Evolutionary conservation across 1,140 invertebrate genomes (phyloP), one percentile per base, ranked within the genome.

Genomic region (Eueides isabella): DNA sequence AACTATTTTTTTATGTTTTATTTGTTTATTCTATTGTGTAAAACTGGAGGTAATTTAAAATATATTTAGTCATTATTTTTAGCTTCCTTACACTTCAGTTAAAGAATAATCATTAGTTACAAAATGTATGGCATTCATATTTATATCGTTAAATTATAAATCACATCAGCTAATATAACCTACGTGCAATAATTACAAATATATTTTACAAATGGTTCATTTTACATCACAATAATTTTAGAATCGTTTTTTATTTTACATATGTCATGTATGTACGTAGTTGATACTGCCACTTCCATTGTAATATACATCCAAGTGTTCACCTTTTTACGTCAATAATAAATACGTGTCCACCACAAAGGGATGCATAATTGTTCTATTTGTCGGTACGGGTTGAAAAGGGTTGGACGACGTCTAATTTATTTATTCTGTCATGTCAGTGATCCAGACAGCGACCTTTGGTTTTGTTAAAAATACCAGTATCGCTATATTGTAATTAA

Each of bases 331-430:
- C 78, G 78, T 86, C 80, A 88, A 86, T 86, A 84, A 88, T 86
- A 84, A 79, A 86, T 84, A 85, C 77, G 69, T 63, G 78, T 77
- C 75, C 68, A 78, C 81, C 81, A 77, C 81, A 84, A 83, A 79
- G 76, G 84, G 82, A 69, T 82, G 79, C 80, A 85, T 88, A 88
- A 86, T 88, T 88, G 83, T 88, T 84, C 81, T 85, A 85, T 86
- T 85, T 86, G 82, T 81, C 74, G 76, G 74, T 63, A 48, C 55
- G 68, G 70, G 77, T 80, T 80, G 84, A 83, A 69, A 63, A 84
- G 79, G 82, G 80, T 64, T 80, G 79, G 72, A 35, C 33, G 74
- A 72, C 30, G 68, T 69, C 65, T 83, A 80, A 83, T 83, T 85
- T 86, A 85, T 86, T 86, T 83, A 84, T 79, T 73, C 64, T 61